phyloP scores from a whole-genome alignment of 2,113 vertebrate genomes.

The Protobothrops flavoviridis region DNA sequence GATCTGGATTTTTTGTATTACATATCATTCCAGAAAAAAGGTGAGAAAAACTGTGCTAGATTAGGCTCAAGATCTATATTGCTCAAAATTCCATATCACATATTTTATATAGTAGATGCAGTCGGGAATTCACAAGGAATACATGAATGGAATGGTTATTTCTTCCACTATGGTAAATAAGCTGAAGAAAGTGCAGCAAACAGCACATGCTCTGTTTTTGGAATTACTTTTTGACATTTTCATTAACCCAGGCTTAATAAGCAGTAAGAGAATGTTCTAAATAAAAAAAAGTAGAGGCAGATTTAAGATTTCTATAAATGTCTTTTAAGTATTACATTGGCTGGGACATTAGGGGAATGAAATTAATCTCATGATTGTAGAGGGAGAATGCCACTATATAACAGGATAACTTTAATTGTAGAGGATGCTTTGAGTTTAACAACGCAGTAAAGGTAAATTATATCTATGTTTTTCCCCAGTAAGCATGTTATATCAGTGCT shows the following conservation, averaged over 20 bases:
- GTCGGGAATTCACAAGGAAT: background rate
- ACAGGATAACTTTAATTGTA: background rate
- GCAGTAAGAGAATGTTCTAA: background rate
- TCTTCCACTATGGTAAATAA: background rate
- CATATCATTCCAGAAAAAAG: background rate
- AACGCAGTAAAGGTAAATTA: background rate
- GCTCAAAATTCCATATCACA: background rate
- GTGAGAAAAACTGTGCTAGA: background rate
- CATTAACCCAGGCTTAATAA: background rate
- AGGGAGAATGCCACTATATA: background rate
- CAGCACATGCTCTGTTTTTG: background rate
- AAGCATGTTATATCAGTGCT: background rate
- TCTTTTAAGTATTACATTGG: background rate
- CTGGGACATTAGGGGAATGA: background rate
- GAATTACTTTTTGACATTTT: background rate
- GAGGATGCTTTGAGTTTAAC: background rate
- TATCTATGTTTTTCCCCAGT: background rate
- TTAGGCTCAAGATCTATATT: background rate
- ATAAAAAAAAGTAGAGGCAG: background rate
- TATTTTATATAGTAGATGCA: background rate
- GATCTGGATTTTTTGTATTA: background rate
- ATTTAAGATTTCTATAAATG: background rate
- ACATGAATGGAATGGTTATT: background rate
- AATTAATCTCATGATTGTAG: background rate
- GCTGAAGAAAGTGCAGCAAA: background rate